A percentile compares a stretch with the other conserved stretches of the same genome.
These are phyloP conservation scores for Bicyclus anynana DNA, from an alignment of 1,140 invertebrate species.

Conservation along the genomic window DNA sequence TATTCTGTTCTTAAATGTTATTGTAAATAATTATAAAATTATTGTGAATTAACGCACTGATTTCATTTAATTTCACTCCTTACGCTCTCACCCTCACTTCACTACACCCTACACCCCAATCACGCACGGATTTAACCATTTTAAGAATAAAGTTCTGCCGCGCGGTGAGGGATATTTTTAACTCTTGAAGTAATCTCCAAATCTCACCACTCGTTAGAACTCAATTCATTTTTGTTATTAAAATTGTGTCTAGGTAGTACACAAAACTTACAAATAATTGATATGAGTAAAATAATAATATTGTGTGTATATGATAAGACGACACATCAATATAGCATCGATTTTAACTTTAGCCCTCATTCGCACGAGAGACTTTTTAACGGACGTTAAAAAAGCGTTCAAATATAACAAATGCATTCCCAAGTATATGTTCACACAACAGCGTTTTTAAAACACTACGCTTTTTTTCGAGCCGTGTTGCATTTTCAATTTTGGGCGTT, in stretches of 20 bases:
- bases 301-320: too few relatives aligned
- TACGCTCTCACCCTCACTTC: conserved; percentile 49
- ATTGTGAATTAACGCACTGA: conserved; percentile 72
- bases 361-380: too few relatives aligned
- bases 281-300: too few relatives aligned
- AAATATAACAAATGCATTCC: too few relatives aligned
- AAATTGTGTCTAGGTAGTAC: background rate
- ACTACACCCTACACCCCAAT: conserved; percentile 37
- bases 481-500: too few relatives aligned
- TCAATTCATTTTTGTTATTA: conserved; percentile 9
- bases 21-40: conserved; percentile 72
- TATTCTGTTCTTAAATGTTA: conserved; percentile 61
- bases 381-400: too few relatives aligned
- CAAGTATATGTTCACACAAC: too few relatives aligned
- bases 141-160: conserved; percentile 15
- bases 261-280: background rate
- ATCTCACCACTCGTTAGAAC: conserved; percentile 8
- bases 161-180: background rate
- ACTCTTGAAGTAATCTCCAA: background rate
- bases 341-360: too few relatives aligned
- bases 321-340: too few relatives aligned
- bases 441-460: too few relatives aligned
- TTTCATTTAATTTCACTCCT: conserved; percentile 71
- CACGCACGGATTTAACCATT: conserved; percentile 18
- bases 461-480: too few relatives aligned